Evolutionary conservation across 1,140 invertebrate species (phyloP).

Genomic region (Amphibalanus amphitrite): DNA sequence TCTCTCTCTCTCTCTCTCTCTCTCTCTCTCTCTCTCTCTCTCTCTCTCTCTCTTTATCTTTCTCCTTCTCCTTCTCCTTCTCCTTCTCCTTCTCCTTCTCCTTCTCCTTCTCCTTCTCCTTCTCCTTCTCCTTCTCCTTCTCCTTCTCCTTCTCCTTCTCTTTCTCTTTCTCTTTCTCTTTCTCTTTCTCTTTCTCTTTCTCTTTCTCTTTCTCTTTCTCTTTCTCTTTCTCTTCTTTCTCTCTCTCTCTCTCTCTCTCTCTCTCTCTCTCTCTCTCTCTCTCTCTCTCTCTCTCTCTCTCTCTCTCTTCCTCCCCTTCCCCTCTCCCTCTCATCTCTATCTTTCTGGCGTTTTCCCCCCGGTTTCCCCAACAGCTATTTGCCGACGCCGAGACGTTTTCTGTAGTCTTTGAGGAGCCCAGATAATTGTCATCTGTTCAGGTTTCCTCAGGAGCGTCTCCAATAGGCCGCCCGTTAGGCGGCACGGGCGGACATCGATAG

Average conservation of each 20-base stretch:
- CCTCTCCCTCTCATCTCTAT: not conserved
- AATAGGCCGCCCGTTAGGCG: too few relatives aligned
- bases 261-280: not conserved
- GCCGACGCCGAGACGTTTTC: too few relatives aligned
- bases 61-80: not conserved
- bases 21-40: not conserved
- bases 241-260: not conserved
- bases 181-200: not conserved
- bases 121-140: not conserved
- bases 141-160: not conserved
- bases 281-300: not conserved
- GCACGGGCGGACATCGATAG: too few relatives aligned
- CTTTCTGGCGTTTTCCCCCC: not conserved
- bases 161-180: not conserved
- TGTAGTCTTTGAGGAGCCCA: too few relatives aligned
- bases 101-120: not conserved
- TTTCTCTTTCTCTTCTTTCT: too few relatives aligned
- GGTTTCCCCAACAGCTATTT: too few relatives aligned
- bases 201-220: not conserved
- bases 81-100: not conserved
- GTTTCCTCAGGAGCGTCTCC: too few relatives aligned
- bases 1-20: too few relatives aligned
- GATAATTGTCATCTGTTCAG: too few relatives aligned
- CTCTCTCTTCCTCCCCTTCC: too few relatives aligned
- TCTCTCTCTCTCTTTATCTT: too few relatives aligned